Base-by-base conservation (phyloP, 2,888 invertebrate genomes). In the Leptinotarsa peninsularis region DNA sequence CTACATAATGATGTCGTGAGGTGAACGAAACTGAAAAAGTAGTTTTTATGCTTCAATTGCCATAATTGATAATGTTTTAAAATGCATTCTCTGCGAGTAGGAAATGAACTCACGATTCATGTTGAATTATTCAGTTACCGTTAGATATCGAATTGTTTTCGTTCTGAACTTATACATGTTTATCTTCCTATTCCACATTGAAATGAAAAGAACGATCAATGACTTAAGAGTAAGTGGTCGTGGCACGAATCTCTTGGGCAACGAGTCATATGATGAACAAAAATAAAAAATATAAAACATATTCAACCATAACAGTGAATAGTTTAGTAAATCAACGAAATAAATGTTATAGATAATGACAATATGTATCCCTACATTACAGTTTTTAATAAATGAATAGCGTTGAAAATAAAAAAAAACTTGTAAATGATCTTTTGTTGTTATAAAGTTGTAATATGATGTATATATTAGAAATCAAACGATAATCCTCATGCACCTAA, bases 81-180 rank as follows among this genome's bases (percentile, higher is more conserved):
- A 69, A 69, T 54, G 21, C 56, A 69, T 69, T 69, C 69, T 69
- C 56, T 14, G n/a, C 58, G 69, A 56, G 56, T 69, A 69, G 69
- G 56, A 69, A 69, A 69, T 56, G 56, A 69, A 56, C 69, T 69
- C 69, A 69, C 69, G 69, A 69, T 56, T 68, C 43, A 69, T 69
- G 69, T 58, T 43, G 69, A 54, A 69, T 69, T 33, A 69, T 58
- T 56, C 43, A 18, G 56, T 56, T 69, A 69, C 69, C 69, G 69
- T 69, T 69, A 69, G 69, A 69, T 69, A 49, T 21, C 43, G 56
- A 69, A 69, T 56, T 54, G 69, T 56, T 69, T 49, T 56, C 56
- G 21, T 69, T 69, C 33, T 14, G 18, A 54, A 56, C 43, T n/a
- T 21, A 43, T 58, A 33, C n/a, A 27, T 33, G 56, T 18, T n/a